These are phyloP conservation scores for Hemiprocne comata DNA, from an alignment of 2,113 vertebrate species.

Conservation along the genomic window DNA sequence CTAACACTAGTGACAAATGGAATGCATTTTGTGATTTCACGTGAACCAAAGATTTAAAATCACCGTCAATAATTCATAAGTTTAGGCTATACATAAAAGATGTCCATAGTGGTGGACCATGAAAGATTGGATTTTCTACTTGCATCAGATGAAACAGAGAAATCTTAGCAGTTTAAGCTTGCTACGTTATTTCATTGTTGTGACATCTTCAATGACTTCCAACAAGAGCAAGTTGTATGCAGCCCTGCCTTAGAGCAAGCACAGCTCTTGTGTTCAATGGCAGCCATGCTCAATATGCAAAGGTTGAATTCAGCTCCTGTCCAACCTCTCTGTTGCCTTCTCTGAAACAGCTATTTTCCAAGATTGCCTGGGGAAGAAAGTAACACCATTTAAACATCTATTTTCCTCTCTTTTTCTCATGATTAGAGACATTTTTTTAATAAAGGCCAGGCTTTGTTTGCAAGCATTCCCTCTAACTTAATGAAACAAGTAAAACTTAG, in stretches of 20 bases:
- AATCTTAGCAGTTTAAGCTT: neutral
- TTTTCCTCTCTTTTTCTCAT: neutral
- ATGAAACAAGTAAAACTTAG: neutral
- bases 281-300: rapidly evolving
- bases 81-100: neutral
- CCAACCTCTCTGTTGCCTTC: neutral
- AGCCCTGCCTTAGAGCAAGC: neutral
- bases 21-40: neutral
- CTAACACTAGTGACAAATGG: neutral
- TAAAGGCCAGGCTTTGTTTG: neutral
- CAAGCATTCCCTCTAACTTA: neutral
- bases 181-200: neutral
- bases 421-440: neutral
- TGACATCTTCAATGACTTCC: neutral
- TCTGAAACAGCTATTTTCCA: neutral
- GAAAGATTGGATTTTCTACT: neutral
- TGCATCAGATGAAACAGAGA: neutral
- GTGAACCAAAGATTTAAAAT: conserved; percentile 25
- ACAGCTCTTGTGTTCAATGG: neutral
- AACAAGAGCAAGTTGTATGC: neutral
- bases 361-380: neutral
- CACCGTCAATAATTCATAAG: neutral
- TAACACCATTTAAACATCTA: neutral
- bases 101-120: neutral
- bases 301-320: neutral